A percentile compares a stretch with the other conserved stretches of the same genome.
phyloP scores from a whole-genome alignment of 2,113 vertebrate genomes.

The Nannobrachium achirus region DNA sequence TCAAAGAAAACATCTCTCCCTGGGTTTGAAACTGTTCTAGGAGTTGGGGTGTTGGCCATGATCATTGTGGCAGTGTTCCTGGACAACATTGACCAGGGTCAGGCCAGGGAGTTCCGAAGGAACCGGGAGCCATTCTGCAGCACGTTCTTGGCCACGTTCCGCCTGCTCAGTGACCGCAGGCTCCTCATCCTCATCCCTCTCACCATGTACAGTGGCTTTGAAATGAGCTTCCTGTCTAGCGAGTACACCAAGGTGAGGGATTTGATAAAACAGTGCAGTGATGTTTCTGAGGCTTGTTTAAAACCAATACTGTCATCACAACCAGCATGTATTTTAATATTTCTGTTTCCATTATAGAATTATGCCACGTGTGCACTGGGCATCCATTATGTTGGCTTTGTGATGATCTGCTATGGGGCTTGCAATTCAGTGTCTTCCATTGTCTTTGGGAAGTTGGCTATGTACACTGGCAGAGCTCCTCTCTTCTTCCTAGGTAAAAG shows the following conservation, averaged over 20 bases:
- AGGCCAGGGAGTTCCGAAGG: slow-evolving; percentile 66
- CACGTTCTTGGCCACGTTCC: slow-evolving; percentile 88
- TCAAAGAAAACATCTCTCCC: no score
- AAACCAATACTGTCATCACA: not conserved
- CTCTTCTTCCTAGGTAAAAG: slow-evolving; percentile 87
- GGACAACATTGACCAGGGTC: slow-evolving; percentile 80
- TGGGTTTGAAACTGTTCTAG: no score
- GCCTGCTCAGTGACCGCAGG: slow-evolving; percentile 84
- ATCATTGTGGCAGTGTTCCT: slow-evolving; percentile 84
- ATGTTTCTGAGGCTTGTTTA: no score
- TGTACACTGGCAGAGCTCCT: slow-evolving; percentile 79
- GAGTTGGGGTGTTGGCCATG: slow-evolving; percentile 88
- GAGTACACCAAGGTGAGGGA: no score
- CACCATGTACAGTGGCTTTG: slow-evolving; percentile 92
- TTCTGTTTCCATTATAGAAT: slow-evolving; percentile 73
- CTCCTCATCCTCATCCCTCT: slow-evolving; percentile 87
- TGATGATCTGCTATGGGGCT: no score
- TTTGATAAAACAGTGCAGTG: no score
- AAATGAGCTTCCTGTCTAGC: slow-evolving; percentile 92
- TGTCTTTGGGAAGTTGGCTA: slow-evolving; percentile 85
- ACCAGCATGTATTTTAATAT: not conserved
- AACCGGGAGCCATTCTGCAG: slow-evolving; percentile 75
- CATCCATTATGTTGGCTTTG: no score
- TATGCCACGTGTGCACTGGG: slow-evolving; percentile 92
- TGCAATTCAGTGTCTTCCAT: no score